Conservation (phyloP, 2,888 invertebrate genomes). For the Orchesellides sinensis region DNA sequence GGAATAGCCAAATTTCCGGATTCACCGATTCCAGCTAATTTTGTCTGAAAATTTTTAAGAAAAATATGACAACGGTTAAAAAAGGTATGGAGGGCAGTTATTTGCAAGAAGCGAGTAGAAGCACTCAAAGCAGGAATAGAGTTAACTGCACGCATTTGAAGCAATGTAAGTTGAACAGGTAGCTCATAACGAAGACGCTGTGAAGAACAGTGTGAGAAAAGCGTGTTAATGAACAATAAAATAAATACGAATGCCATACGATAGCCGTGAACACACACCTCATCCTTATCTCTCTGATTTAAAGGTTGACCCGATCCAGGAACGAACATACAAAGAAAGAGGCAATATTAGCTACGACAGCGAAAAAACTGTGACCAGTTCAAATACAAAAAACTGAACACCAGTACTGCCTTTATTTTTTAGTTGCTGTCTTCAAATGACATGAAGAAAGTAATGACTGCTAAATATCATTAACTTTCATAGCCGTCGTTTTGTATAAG, state of each 20-base stretch:
- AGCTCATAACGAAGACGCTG: neutral
- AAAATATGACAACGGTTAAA: neutral
- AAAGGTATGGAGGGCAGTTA: too few species aligned
- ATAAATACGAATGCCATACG: slow-evolving; percentile 23
- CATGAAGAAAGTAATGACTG: too few species aligned
- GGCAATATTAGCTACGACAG: neutral
- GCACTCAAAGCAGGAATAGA: neutral
- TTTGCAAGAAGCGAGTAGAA: neutral
- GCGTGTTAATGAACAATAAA: neutral
- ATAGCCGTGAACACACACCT: slow-evolving; percentile 63
- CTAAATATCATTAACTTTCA: too few species aligned
- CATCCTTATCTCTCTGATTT: slow-evolving; percentile 45
- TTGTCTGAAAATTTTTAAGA: neutral
- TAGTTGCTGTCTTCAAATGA: too few species aligned
- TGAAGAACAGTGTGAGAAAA: neutral
- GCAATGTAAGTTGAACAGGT: neutral
- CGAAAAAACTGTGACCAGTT: neutral
- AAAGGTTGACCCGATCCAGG: slow-evolving; percentile 56
- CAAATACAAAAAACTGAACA: too few species aligned
- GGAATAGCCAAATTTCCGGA: slow-evolving; percentile 89
- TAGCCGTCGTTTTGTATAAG: too few species aligned
- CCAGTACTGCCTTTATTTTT: too few species aligned
- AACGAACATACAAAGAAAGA: slow-evolving; percentile 69
- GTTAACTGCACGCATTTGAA: slow-evolving; percentile 24
- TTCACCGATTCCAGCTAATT: slow-evolving; percentile 65